A percentile compares a stretch with the other conserved stretches of the same genome.
phyloP scores from a whole-genome alignment of 2,797 vertebrate genomes.

The Triplophysa bombifrons region DNA sequence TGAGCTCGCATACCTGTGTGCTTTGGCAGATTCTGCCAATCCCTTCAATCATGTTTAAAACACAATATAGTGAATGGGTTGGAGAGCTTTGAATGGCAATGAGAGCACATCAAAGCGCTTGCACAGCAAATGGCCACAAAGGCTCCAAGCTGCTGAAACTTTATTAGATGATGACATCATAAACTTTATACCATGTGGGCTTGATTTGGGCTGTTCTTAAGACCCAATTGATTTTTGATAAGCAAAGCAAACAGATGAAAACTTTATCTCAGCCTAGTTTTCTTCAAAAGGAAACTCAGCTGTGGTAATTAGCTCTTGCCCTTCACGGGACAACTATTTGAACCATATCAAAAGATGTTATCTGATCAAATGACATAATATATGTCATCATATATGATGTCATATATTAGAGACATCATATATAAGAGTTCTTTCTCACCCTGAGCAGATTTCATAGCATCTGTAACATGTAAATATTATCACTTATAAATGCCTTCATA shows the following conservation, averaged over 20 bases:
- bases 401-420: too few species aligned
- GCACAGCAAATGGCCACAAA: slow-evolving; percentile 1
- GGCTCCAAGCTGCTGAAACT: neutral
- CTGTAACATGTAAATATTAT: slow-evolving; percentile 22
- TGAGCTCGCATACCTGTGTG: neutral
- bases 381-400: too few species aligned
- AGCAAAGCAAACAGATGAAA: neutral
- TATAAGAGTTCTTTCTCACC: slow-evolving; percentile 13
- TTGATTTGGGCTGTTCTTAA: neutral
- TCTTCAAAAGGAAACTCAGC: neutral
- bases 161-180: slow-evolving; percentile 4
- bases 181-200: slow-evolving; percentile 9
- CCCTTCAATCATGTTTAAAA: neutral
- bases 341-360: slow-evolving; percentile 30
- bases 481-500: slow-evolving; percentile 41
- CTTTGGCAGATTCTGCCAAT: neutral
- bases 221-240: neutral
- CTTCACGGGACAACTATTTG: slow-evolving; percentile 1
- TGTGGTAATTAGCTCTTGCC: neutral
- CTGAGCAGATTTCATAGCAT: neutral
- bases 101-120: neutral
- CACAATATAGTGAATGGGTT: neutral
- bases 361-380: slow-evolving; percentile 33
- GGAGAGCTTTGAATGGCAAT: neutral
- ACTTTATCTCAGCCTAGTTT: slow-evolving; percentile 9